These are phyloP conservation scores for Falco naumanni DNA, from an alignment of 2,797 vertebrate species.

Conservation along the genomic window DNA sequence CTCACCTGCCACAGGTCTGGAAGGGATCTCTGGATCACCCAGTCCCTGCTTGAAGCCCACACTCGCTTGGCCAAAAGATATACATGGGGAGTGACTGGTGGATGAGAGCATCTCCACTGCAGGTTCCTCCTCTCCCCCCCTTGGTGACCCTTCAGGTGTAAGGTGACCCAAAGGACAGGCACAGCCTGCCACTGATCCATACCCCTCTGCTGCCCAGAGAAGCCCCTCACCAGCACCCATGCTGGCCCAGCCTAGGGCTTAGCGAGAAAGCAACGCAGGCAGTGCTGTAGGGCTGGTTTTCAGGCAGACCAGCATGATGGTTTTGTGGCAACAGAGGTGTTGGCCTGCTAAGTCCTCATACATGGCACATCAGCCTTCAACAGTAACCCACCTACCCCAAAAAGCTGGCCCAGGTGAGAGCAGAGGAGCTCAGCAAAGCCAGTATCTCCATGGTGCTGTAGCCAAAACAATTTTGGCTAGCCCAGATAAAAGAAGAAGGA, in stretches of 20 bases:
- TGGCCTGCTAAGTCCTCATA: rapidly evolving
- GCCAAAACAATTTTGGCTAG: neutral
- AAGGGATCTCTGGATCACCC: neutral
- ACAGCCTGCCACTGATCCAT: neutral
- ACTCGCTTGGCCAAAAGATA: neutral
- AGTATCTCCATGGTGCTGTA: neutral
- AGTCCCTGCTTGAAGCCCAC: rapidly evolving
- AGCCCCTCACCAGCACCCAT: neutral
- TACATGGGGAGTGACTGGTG: neutral
- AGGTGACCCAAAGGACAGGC: neutral
- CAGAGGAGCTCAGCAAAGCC: neutral
- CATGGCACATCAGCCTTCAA: neutral
- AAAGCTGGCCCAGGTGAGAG: neutral
- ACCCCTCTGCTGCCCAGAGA: neutral
- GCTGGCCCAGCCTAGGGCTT: neutral
- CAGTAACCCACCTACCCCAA: neutral
- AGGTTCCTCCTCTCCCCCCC: neutral
- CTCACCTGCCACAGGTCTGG: neutral
- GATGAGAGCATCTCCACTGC: neutral
- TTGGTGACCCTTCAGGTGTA: too few relatives aligned
- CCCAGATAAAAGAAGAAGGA: neutral
- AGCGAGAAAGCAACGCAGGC: rapidly evolving
- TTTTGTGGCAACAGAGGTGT: neutral
- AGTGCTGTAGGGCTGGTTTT: neutral
- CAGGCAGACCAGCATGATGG: neutral